phyloP scores from a whole-genome alignment of 2,797 vertebrate species.

The Podargus strigoides region DNA sequence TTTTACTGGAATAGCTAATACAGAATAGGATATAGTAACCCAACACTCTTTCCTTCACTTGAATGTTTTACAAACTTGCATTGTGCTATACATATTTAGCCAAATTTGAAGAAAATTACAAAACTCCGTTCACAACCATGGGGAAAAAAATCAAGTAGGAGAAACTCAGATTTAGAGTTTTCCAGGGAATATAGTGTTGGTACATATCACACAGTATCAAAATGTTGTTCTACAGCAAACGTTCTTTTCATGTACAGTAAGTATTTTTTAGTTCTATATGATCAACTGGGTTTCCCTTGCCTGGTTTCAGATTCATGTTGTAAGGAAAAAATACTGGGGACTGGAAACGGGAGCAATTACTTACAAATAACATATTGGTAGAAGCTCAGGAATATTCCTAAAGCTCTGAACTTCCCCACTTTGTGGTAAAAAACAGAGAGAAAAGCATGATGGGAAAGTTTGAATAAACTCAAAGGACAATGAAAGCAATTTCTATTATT shows the following conservation, averaged over 20 bases:
- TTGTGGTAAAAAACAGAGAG: background rate
- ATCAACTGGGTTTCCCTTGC: background rate
- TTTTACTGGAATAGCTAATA: background rate
- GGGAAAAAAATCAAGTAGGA: background rate
- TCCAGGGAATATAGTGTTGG: background rate
- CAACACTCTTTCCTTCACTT: background rate
- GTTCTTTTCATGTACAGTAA: background rate
- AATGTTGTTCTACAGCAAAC: background rate
- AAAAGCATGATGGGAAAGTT: background rate
- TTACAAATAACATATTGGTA: background rate
- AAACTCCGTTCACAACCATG: background rate
- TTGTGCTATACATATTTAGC: background rate
- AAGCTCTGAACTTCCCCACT: background rate
- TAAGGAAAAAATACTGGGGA: background rate
- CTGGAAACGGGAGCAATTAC: background rate
- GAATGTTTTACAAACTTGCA: background rate
- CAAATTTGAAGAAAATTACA: background rate
- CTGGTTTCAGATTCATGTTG: background rate
- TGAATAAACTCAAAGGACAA: background rate
- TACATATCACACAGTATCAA: background rate
- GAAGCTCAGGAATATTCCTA: background rate
- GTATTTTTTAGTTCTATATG: background rate
- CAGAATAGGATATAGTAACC: background rate
- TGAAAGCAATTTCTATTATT: background rate
- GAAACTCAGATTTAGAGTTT: background rate